A percentile compares a stretch with the other conserved stretches of the same genome.
Evolutionary conservation across 2,888 invertebrate species (phyloP).

Genomic region (Synanthedon formicaeformis): DNA sequence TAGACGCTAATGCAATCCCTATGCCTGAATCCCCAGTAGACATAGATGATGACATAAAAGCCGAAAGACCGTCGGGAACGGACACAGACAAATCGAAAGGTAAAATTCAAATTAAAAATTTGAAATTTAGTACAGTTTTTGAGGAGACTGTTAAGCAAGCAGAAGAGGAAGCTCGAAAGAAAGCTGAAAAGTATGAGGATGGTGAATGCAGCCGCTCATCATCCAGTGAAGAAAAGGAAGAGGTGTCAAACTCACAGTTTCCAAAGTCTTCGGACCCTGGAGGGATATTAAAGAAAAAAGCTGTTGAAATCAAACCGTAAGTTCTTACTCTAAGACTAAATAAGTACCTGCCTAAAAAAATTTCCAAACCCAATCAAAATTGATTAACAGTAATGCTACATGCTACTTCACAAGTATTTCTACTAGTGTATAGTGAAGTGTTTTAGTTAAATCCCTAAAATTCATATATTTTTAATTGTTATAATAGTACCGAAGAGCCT

Average conservation of each 20-base stretch:
- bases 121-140: slow-evolving; percentile 76
- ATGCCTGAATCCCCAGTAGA: slow-evolving; percentile 53
- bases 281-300: slow-evolving; percentile 54
- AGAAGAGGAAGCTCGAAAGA: slow-evolving; percentile 72
- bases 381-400: neutral
- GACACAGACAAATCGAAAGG: slow-evolving; percentile 55
- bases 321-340: slow-evolving; percentile 11
- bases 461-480: neutral
- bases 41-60: slow-evolving; percentile 13
- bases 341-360: no score
- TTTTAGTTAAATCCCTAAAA: no score
- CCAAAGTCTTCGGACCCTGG: slow-evolving; percentile 61
- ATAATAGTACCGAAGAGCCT: slow-evolving; percentile 34
- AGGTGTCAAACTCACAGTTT: slow-evolving; percentile 47
- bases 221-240: slow-evolving; percentile 42
- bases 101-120: slow-evolving; percentile 77
- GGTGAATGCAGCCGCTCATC: slow-evolving; percentile 71
- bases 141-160: slow-evolving; percentile 75
- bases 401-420: no score
- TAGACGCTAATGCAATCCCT: slow-evolving; percentile 43
- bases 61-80: slow-evolving; percentile 22
- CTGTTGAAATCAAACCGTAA: slow-evolving; percentile 64
- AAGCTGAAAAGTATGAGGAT: slow-evolving; percentile 73
- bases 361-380: neutral
- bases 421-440: no score